Conservation (phyloP, 2,113 vertebrate species). For the Terrapene triunguis region DNA sequence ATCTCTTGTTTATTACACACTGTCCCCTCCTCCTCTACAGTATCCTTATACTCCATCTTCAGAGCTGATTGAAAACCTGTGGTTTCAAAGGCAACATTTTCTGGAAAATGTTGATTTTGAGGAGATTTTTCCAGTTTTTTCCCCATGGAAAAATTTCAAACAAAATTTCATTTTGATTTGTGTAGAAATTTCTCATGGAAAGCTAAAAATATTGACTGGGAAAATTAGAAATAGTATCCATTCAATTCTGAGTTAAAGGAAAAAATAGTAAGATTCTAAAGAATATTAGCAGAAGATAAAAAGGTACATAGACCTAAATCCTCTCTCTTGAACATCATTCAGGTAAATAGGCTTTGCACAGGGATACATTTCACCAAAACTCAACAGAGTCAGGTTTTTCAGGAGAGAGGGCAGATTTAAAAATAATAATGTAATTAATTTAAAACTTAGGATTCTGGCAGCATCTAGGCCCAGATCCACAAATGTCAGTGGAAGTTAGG, state of each 20-base stretch:
- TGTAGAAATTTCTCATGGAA: no score
- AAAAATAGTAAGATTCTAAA: neutral
- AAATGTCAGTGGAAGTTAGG: neutral
- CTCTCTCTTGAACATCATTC: neutral
- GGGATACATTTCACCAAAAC: no score
- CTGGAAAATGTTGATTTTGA: neutral
- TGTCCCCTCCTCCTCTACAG: neutral
- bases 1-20: neutral
- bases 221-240: rapidly evolving
- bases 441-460: neutral
- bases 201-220: neutral
- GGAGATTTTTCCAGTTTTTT: no score
- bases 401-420: neutral
- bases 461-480: neutral
- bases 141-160: no score
- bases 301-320: rapidly evolving
- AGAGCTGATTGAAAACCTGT: neutral
- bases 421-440: neutral
- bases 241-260: neutral
- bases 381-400: no score
- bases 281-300: neutral
- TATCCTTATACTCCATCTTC: no score
- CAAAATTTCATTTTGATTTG: no score
- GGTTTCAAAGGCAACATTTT: neutral
- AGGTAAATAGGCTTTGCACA: rapidly evolving